Evolutionary conservation across 2,888 invertebrate species (phyloP).

Genomic region (Phaonia tiefii): DNA sequence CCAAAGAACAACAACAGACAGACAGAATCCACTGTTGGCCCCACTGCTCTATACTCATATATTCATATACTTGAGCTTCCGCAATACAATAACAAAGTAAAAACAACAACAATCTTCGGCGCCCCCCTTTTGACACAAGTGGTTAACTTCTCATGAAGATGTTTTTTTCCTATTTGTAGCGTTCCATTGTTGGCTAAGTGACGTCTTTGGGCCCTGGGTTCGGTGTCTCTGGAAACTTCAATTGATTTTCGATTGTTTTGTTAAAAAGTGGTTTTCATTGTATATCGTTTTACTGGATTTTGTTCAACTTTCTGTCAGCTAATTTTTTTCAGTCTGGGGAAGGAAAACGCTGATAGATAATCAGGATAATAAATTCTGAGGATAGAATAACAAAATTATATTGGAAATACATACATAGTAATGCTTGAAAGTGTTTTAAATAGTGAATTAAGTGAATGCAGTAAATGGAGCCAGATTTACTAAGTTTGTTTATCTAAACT

Average conservation of each 20-base stretch:
- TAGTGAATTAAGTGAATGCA: too few species aligned
- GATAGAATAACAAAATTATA: too few species aligned
- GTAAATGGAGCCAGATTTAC: too few species aligned
- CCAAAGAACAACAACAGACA: neutral
- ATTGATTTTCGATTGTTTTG: slow-evolving; percentile 66
- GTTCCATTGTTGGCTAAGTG: slow-evolving; percentile 1
- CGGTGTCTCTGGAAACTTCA: slow-evolving; percentile 49
- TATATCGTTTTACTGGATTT: slow-evolving; percentile 20
- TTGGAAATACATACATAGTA: too few species aligned
- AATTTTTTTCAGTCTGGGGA: slow-evolving; percentile 41
- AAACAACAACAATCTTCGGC: slow-evolving; percentile 2
- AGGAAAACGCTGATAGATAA: slow-evolving; percentile 36
- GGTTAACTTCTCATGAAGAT: slow-evolving; percentile 55
- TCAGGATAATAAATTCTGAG: slow-evolving; percentile 28
- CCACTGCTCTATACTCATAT: neutral
- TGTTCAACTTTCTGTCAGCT: slow-evolving; percentile 32
- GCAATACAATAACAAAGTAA: neutral
- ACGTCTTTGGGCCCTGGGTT: neutral
- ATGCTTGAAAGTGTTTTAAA: too few species aligned
- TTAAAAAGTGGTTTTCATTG: slow-evolving; percentile 59
- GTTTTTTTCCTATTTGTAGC: neutral
- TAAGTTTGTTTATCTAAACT: too few species aligned
- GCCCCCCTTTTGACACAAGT: slow-evolving; percentile 37
- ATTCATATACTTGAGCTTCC: neutral
- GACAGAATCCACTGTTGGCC: neutral